Percentiles rank a stretch among this genome's conserved stretches.
phyloP scores from a whole-genome alignment of 1,140 invertebrate species.

The Psix sp. region DNA sequence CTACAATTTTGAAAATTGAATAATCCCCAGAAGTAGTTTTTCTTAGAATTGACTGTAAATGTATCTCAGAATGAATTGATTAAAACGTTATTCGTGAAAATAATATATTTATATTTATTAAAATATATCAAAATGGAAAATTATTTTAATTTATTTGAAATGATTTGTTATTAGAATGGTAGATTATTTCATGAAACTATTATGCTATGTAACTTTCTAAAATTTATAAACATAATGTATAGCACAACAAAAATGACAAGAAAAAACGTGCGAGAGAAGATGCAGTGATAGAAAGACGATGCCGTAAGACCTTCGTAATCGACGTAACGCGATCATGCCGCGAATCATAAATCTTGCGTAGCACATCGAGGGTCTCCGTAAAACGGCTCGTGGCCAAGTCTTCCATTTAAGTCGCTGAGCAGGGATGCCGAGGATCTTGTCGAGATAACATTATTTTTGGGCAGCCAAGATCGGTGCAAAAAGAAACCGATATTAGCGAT shows the following conservation, averaged over 20 bases:
- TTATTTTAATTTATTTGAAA: constrained; percentile 12
- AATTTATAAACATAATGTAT: constrained; percentile 38
- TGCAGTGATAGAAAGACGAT: constrained; percentile 31
- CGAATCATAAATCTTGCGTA: constrained; percentile 48
- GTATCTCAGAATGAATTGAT: too few relatives aligned
- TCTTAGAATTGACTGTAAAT: too few relatives aligned
- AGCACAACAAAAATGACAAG: constrained; percentile 38
- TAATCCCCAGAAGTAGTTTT: too few relatives aligned
- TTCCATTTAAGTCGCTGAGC: constrained; percentile 49
- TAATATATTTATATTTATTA: too few relatives aligned
- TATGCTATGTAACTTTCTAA: too few relatives aligned
- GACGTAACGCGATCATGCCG: constrained; percentile 55
- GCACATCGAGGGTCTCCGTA: constrained; percentile 48
- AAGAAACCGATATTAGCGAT: constrained; percentile 56
- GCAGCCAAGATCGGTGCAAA: constrained; percentile 46
- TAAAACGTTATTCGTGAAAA: too few relatives aligned
- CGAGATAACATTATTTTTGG: constrained; percentile 49
- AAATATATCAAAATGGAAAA: too few relatives aligned
- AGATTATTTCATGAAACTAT: too few relatives aligned
- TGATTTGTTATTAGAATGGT: constrained; percentile 17
- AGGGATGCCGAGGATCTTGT: constrained; percentile 48
- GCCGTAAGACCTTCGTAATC: constrained; percentile 56
- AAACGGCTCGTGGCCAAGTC: constrained; percentile 52
- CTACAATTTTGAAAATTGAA: too few relatives aligned
- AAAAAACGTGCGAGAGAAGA: constrained; percentile 26